phyloP scores from a whole-genome alignment of 2,888 invertebrate species.

The Cryptops parisi region DNA sequence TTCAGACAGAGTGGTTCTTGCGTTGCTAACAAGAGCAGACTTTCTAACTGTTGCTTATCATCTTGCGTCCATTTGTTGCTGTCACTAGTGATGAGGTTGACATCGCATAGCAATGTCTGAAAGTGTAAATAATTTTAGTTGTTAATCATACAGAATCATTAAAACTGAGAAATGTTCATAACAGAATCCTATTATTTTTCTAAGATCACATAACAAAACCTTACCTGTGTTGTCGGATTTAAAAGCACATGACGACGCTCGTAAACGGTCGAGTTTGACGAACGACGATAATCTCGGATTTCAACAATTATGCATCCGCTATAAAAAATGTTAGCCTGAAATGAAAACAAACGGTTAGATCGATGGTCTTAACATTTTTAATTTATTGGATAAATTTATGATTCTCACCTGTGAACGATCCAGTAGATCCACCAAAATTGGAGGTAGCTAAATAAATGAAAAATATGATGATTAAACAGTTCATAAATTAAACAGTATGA shows the following conservation, averaged over 20 bases:
- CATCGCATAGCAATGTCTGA: conserved; percentile 49
- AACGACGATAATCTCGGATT: conserved; percentile 31
- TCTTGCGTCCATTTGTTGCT: conserved; percentile 50
- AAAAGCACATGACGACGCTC: conserved; percentile 30
- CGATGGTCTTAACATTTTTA: too few species aligned
- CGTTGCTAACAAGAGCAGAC: conserved; percentile 68
- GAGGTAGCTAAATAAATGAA: conserved; percentile 46
- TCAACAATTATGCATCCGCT: conserved; percentile 34
- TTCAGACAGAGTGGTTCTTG: conserved; percentile 78
- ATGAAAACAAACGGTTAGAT: too few species aligned
- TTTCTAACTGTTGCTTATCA: conserved; percentile 62
- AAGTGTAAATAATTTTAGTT: conserved; percentile 17
- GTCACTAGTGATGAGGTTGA: conserved; percentile 43
- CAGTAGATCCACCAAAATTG: conserved; percentile 65
- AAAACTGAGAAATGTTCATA: neutral
- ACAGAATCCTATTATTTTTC: neutral
- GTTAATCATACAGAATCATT: neutral
- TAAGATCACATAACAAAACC: too few species aligned
- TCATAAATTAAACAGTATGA: too few species aligned
- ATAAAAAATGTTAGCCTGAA: conserved; percentile 24
- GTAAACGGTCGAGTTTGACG: conserved; percentile 20
- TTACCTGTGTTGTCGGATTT: conserved; percentile 30
- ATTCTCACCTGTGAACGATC: conserved; percentile 38
- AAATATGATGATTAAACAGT: neutral
- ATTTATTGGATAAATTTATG: conserved; percentile 12